These are phyloP conservation scores for Sarotherodon lohbergeri DNA, from an alignment of 2,113 vertebrate species.

Conservation along the genomic window DNA sequence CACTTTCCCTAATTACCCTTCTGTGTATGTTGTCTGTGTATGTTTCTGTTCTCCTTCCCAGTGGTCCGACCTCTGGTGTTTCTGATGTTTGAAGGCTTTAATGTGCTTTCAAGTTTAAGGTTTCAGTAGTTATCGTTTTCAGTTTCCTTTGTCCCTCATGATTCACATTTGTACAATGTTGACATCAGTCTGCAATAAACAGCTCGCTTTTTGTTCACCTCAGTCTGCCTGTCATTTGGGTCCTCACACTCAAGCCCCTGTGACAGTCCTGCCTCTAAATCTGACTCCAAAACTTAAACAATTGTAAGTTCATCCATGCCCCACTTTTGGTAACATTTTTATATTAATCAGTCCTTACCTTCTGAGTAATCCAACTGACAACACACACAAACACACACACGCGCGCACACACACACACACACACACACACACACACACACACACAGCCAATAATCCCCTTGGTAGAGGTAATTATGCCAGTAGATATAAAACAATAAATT, in stretches of 20 bases:
- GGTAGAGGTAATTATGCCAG: not conserved
- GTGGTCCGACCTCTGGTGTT: not conserved
- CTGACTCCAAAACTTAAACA: not conserved
- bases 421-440: not conserved
- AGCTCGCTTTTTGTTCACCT: not conserved
- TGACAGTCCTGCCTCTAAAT: not conserved
- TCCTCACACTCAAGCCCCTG: not conserved
- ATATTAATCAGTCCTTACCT: not conserved
- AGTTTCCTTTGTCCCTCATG: not conserved
- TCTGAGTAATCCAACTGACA: not conserved
- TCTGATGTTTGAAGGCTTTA: not conserved
- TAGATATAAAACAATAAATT: not conserved
- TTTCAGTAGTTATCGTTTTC: not conserved
- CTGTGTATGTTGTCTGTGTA: not conserved
- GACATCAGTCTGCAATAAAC: not conserved
- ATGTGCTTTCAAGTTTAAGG: not conserved
- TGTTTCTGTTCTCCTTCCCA: not conserved
- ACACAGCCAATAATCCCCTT: not conserved
- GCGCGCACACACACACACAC: too few relatives aligned
- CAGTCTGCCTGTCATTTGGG: not conserved
- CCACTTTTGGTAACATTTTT: not conserved
- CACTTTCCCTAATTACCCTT: not conserved
- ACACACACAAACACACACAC: not conserved
- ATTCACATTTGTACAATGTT: not conserved
- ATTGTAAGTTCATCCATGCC: not conserved